phyloP scores from a whole-genome alignment of 2,888 invertebrate species.

The Tanytarsus gracilentus region DNA sequence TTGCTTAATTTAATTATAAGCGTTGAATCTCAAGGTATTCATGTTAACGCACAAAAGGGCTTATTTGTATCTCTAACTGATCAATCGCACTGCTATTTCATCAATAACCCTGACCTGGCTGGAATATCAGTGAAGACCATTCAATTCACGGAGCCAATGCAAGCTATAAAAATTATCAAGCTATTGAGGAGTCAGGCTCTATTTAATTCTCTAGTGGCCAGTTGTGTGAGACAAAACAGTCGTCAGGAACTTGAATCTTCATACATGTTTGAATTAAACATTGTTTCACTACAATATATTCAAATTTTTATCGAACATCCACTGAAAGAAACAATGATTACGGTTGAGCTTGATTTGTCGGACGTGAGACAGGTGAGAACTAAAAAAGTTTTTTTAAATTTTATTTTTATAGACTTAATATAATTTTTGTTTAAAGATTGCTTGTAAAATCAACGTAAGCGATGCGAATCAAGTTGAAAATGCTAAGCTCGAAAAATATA shows the following conservation, averaged over 20 bases:
- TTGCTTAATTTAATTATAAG: constrained; percentile 70
- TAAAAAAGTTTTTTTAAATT: too few relatives aligned
- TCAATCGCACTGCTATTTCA: constrained; percentile 88
- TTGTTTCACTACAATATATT: constrained; percentile 80
- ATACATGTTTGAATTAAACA: constrained; percentile 87
- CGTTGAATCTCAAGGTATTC: constrained; percentile 63
- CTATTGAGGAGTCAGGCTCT: constrained; percentile 81
- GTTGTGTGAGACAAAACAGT: constrained; percentile 76
- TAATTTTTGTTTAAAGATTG: too few relatives aligned
- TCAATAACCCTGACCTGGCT: constrained; percentile 67
- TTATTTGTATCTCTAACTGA: constrained; percentile 85
- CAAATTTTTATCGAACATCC: constrained; percentile 89
- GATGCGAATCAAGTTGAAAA: constrained; percentile 5
- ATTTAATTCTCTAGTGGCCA: constrained; percentile 80
- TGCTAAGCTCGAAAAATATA: constrained; percentile 42
- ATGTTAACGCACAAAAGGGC: constrained; percentile 66
- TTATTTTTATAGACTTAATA: too few relatives aligned
- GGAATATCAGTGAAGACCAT: constrained; percentile 51
- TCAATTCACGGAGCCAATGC: constrained; percentile 88
- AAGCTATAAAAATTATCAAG: constrained; percentile 78
- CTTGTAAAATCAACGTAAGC: constrained; percentile 58
- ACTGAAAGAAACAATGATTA: constrained; percentile 83
- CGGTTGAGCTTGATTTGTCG: constrained; percentile 77
- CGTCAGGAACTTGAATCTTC: constrained; percentile 66
- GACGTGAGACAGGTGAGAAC: constrained; percentile 69